phyloP scores from a whole-genome alignment of 2,888 invertebrate genomes.

The Ctena decussata region DNA sequence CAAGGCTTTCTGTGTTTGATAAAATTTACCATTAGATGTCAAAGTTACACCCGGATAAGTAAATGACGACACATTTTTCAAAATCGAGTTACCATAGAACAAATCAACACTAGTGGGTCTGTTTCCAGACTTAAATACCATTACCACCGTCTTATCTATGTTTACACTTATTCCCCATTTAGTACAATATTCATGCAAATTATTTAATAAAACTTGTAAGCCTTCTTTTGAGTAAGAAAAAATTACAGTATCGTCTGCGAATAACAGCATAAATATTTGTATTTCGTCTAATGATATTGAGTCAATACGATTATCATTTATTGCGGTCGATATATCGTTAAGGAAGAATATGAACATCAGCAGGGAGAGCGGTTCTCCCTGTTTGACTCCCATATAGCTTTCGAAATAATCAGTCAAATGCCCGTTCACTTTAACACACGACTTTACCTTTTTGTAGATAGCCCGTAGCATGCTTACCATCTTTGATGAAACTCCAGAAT shows the following conservation, averaged over 20 bases:
- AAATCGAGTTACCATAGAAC: too few relatives aligned
- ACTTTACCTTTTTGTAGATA: background rate
- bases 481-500: background rate
- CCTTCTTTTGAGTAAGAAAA: background rate
- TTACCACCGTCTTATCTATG: background rate
- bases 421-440: background rate
- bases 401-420: conserved; percentile 10
- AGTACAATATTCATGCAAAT: background rate
- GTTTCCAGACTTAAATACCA: background rate
- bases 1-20: background rate
- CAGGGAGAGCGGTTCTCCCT: conserved; percentile 20
- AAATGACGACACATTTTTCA: too few relatives aligned
- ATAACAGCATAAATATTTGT: background rate
- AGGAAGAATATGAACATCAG: conserved; percentile 17
- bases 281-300: background rate
- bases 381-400: conserved; percentile 15
- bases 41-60: background rate
- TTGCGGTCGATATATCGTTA: background rate
- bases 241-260: background rate
- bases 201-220: background rate
- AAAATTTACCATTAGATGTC: background rate
- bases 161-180: background rate
- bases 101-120: too few relatives aligned
- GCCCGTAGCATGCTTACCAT: background rate
- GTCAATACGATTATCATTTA: background rate